Base-by-base conservation (phyloP, 2,888 invertebrate species). In the Thecocarcelia acutangulata region DNA sequence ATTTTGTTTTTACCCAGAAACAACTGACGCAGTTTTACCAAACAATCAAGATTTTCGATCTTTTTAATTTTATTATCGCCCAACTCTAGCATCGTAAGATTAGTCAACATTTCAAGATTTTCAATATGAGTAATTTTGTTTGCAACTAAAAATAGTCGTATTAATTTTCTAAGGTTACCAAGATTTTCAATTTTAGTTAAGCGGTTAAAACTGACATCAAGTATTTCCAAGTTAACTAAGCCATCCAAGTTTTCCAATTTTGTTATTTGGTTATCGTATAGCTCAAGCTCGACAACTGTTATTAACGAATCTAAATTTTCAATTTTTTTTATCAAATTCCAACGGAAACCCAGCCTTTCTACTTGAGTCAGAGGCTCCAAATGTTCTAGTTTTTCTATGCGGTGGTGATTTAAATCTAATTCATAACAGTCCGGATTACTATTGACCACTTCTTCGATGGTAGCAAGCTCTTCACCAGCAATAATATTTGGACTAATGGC, bases 1-100 rank as follows among this genome's bases (percentile, higher is more conserved):
- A 99, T 97, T 92, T 98, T 99, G 91, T 99, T 99, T 91, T 97
- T 99, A 13, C 97, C 99, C 70, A 98, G 91, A 91, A 94, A 99
- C 12, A 98, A 92, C 85, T 95, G 94, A 17, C 94, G 94, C 17
- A 99, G 91, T 72, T 94, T 94, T 2, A 92, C 92, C 80, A 99
- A 91, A 0, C 93, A 93, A 3, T 95, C 94, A 11, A 99, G 90
- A 90, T 98, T 97, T 89, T 97, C 96, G 84, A 99, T 97, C 88
- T 93, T 94, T 94, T 96, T 92, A 13, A 98, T 93, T 89, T 95
- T 96, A 90, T 99, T 99, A 86, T 98, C 97, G 0, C 99, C 99
- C 69, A 99, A 91, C 90, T 99, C 99, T 8, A 99, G 91, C 89
- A 97, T 92, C 52, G 94, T 95, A 48, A 99, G 91, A 79, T 95